Evolutionary conservation across 2,888 invertebrate species (phyloP).

Genomic region (Euzophera pinguis): DNA sequence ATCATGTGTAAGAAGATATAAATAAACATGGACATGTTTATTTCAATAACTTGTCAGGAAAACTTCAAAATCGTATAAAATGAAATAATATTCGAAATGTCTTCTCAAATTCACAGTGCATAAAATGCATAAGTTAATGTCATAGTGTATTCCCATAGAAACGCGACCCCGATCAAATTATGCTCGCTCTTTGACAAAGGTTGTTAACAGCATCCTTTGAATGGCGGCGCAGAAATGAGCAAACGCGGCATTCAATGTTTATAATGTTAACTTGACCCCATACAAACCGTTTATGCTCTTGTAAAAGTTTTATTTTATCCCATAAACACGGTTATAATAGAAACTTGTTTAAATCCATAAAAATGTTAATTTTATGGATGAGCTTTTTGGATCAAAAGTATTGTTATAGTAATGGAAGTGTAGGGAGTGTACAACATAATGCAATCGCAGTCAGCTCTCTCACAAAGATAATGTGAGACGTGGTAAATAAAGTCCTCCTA

Average conservation of each 20-base stretch:
- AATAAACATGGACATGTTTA: too few relatives aligned
- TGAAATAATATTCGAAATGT: neutral
- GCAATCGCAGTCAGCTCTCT: slow-evolving; percentile 14
- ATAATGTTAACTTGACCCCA: slow-evolving; percentile 72
- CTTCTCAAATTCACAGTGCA: slow-evolving; percentile 8
- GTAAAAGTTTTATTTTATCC: slow-evolving; percentile 58
- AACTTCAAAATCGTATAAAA: neutral
- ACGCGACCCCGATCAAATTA: slow-evolving; percentile 76
- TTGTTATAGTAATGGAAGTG: slow-evolving; percentile 23
- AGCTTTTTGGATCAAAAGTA: slow-evolving; percentile 23
- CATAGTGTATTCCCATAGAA: slow-evolving; percentile 71
- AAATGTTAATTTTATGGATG: slow-evolving; percentile 48
- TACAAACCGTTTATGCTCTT: slow-evolving; percentile 63
- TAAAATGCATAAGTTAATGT: slow-evolving; percentile 21
- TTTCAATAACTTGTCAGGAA: too few relatives aligned
- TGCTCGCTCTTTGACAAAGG: slow-evolving; percentile 73
- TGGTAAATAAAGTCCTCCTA: slow-evolving; percentile 48
- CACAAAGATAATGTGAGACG: slow-evolving; percentile 21
- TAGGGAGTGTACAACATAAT: slow-evolving; percentile 21
- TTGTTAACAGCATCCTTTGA: slow-evolving; percentile 78
- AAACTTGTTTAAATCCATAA: slow-evolving; percentile 53
- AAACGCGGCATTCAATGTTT: slow-evolving; percentile 69
- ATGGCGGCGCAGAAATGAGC: slow-evolving; percentile 73
- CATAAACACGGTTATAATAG: slow-evolving; percentile 53
- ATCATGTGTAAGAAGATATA: too few relatives aligned